Conservation (phyloP, 2,888 invertebrate genomes). For the Nemotelus pantherinus region DNA sequence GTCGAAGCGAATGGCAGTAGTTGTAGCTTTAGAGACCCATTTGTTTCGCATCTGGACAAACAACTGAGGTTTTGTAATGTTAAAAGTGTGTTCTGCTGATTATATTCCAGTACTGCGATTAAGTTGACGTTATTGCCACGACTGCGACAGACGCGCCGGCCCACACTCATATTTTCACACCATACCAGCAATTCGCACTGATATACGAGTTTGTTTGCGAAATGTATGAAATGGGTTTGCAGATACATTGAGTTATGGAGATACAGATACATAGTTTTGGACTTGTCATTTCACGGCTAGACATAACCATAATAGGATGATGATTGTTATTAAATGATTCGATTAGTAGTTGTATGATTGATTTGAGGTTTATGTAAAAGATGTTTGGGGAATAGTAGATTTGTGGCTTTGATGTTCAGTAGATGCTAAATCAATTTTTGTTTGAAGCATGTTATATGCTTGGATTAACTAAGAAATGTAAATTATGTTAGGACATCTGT, state of each 20-base stretch:
- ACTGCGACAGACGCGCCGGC: background rate
- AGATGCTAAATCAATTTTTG: no score
- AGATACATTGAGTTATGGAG: background rate
- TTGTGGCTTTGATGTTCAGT: no score
- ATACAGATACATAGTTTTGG: background rate
- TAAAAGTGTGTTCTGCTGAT: constrained; percentile 41
- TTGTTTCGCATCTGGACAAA: constrained; percentile 41
- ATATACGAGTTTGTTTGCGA: background rate
- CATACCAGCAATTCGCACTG: background rate
- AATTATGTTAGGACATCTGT: no score
- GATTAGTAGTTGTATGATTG: background rate
- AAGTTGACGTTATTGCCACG: constrained; percentile 29
- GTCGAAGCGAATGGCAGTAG: constrained; percentile 23
- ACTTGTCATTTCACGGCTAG: background rate
- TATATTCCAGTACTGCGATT: constrained; percentile 13
- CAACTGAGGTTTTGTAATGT: constrained; percentile 43
- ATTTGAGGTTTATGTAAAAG: no score
- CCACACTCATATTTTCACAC: constrained; percentile 40
- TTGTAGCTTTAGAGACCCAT: constrained; percentile 20
- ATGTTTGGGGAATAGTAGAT: no score
- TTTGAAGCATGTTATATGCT: no score
- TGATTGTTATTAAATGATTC: constrained; percentile 34
- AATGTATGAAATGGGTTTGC: background rate
- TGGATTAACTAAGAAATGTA: no score
- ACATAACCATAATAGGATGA: constrained; percentile 28